Conservation (phyloP, 2,113 vertebrate genomes). For the Cyanoramphus novaezelandiae region DNA sequence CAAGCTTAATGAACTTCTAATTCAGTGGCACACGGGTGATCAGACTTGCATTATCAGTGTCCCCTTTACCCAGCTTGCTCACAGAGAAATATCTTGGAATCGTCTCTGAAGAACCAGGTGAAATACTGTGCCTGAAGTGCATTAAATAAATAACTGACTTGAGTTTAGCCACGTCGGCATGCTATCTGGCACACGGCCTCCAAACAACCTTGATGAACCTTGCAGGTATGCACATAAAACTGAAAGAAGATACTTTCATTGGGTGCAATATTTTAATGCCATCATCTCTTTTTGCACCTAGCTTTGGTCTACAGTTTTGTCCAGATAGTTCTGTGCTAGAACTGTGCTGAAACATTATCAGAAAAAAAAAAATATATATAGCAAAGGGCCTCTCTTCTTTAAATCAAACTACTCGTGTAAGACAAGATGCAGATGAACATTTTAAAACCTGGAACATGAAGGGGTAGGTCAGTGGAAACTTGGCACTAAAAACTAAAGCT, state of each 20-base stretch:
- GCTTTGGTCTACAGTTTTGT: neutral
- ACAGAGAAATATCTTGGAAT: neutral
- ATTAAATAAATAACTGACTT: neutral
- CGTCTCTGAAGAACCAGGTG: neutral
- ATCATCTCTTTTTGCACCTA: neutral
- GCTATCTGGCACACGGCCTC: accelerated
- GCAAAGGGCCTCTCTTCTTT: neutral
- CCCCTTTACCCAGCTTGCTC: neutral
- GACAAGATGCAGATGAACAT: neutral
- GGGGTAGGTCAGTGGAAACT: neutral
- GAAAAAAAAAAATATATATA: neutral
- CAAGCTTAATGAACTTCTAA: neutral
- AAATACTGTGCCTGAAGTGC: neutral
- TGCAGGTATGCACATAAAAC: neutral
- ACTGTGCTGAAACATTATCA: neutral
- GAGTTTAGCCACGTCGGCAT: neutral
- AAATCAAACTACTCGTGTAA: neutral
- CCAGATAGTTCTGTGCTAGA: neutral
- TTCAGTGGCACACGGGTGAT: accelerated
- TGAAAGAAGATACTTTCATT: neutral
- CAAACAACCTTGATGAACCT: neutral
- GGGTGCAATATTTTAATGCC: neutral
- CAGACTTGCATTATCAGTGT: neutral
- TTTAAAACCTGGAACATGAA: neutral
- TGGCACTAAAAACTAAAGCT: neutral